Percentiles rank a stretch among this genome's conserved stretches.
These are phyloP conservation scores for Heteropelma amictum DNA, from an alignment of 2,888 invertebrate species.

Conservation along the genomic window DNA sequence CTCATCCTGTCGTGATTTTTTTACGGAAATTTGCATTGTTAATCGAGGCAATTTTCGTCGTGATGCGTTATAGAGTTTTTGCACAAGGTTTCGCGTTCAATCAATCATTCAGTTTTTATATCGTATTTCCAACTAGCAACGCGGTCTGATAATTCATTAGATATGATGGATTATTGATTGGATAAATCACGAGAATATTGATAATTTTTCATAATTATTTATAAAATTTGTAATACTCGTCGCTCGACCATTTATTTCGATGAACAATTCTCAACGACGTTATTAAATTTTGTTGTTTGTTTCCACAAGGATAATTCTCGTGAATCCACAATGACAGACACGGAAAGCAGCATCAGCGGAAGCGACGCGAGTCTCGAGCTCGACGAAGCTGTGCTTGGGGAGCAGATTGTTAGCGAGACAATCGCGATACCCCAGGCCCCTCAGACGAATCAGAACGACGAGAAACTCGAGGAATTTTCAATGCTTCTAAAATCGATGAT, in stretches of 20 bases:
- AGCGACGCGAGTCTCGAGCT: slow-evolving; percentile 58
- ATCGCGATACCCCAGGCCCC: slow-evolving; percentile 31
- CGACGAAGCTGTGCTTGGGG: slow-evolving; percentile 34
- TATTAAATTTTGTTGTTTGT: neutral
- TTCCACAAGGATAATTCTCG: neutral
- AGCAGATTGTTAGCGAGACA: slow-evolving; percentile 48
- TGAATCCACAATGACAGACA: slow-evolving; percentile 66
- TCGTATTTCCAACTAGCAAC: no score
- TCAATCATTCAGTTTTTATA: no score
- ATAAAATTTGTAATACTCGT: neutral
- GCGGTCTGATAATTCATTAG: no score
- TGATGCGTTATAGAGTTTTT: no score
- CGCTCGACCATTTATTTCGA: neutral
- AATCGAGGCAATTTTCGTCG: no score
- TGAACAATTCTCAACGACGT: neutral
- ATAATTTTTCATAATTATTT: no score
- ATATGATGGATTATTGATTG: no score
- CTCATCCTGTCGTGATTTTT: neutral
- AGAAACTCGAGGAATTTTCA: slow-evolving; percentile 74
- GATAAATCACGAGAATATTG: no score
- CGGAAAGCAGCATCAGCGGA: slow-evolving; percentile 65
- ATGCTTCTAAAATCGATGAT: slow-evolving; percentile 73
- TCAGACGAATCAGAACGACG: slow-evolving; percentile 63
- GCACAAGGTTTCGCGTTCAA: no score
- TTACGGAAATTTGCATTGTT: no score